These are phyloP conservation scores for Onchidella celtica DNA, from an alignment of 2,888 invertebrate species.

Conservation along the genomic window DNA sequence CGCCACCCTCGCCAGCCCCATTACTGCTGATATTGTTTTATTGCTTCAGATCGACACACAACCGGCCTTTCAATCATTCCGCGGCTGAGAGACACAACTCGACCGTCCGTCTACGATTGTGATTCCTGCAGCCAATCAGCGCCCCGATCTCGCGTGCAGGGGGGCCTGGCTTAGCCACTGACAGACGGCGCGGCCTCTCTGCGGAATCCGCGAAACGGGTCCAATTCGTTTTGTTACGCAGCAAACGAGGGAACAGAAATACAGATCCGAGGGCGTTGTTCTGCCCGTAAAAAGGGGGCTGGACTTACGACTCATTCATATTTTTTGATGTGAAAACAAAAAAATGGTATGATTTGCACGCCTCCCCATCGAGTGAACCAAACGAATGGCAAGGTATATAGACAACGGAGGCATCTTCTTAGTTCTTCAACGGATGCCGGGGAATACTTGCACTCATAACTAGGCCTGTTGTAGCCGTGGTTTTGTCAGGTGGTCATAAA, in stretches of 20 bases:
- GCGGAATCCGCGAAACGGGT: constrained; percentile 31
- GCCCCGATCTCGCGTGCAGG: constrained; percentile 14
- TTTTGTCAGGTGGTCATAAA: too few species aligned
- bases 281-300: constrained; percentile 32
- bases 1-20: background rate
- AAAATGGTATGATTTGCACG: constrained; percentile 20
- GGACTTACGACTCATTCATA: background rate
- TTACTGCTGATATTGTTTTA: constrained; percentile 39
- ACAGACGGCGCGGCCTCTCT: constrained; percentile 36
- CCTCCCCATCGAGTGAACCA: constrained; percentile 22
- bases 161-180: constrained; percentile 34
- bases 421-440: too few species aligned
- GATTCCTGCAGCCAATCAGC: constrained; percentile 32
- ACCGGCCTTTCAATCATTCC: constrained; percentile 35
- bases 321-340: background rate
- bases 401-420: background rate
- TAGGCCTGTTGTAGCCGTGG: too few species aligned
- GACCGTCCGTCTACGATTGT: constrained; percentile 3
- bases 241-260: constrained; percentile 11
- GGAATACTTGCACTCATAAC: too few species aligned
- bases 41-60: constrained; percentile 25
- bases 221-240: constrained; percentile 30
- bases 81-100: constrained; percentile 29
- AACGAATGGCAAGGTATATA: constrained; percentile 4
- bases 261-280: constrained; percentile 5